Evolutionary conservation across 1,140 invertebrate species (phyloP), one percentile per base, ranked within the genome.

Genomic region (Mya arenaria): DNA sequence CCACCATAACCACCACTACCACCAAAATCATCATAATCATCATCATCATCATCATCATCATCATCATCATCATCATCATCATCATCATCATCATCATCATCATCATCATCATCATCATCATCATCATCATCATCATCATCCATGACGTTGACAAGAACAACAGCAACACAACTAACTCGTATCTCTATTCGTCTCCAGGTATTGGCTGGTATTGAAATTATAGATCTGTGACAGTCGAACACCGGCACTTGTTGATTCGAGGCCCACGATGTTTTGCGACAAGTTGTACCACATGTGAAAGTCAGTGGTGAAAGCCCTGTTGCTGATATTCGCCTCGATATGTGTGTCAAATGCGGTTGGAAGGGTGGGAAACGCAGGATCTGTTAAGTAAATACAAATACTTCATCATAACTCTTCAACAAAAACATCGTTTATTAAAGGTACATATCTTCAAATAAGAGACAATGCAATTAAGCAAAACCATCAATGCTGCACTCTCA

Each of bases 91-190:
- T 69, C 48, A 73, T 73, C 66, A 69, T 69, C 66, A 69, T 69
- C 66, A 69, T 69, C 34, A 69, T 69, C 34, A 52, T 69, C 66
- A 69, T 69, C 66, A 69, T 69, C 66, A 56, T 69, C 66, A 69
- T 69, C 66, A 69, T 69, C 66, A 69, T 69, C 66, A 69, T 69
- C 66, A 69, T 69, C 66, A 69, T 69, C 66, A 69, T 56, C 66
- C 34, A 3, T 36, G 23, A 23, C 66, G 36, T 69, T 15, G 28
- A 23, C 17, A 17, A 23, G 19, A 63, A 23, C 60, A 63, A 23
- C 60, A 63, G 19, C 66, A 72, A 17, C 44, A 72, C 55, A 30
- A 56, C 48, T 28, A 56, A 79, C 75, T 60, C n/a, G 17, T 56
- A 32, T 68, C 55, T 25, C 75, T 68, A 34, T 79, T 65, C 6